A percentile compares a stretch with the other conserved stretches of the same genome.
phyloP scores from a whole-genome alignment of 2,113 vertebrate genomes.

The Seriola dumerili region DNA sequence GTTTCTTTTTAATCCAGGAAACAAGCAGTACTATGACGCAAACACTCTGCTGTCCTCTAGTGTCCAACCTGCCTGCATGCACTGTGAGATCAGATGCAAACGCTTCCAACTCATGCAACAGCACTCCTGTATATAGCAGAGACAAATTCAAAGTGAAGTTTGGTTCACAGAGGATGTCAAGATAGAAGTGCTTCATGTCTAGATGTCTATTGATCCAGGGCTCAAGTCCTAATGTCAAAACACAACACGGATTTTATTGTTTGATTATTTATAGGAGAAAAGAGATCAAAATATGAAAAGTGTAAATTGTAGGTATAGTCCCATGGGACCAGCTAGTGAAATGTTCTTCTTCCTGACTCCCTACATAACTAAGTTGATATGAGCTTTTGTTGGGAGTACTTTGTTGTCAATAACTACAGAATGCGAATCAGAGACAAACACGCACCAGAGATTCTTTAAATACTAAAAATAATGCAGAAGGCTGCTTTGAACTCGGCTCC shows the following conservation, averaged over 20 bases:
- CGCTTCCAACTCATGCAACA: not conserved
- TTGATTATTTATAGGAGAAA: constrained; percentile 2
- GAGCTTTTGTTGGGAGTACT: constrained; percentile 3
- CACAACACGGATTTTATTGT: not conserved
- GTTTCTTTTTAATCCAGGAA: not conserved
- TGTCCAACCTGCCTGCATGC: not conserved
- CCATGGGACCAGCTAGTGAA: not conserved
- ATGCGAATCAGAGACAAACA: constrained; percentile 28
- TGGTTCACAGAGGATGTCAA: not conserved
- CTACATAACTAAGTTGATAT: not conserved
- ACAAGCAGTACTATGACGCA: not conserved
- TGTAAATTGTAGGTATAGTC: not conserved
- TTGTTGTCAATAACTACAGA: constrained; percentile 19
- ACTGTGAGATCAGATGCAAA: not conserved
- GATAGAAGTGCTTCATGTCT: not conserved
- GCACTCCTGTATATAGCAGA: not conserved
- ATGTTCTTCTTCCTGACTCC: not conserved
- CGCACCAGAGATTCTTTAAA: constrained; percentile 3
- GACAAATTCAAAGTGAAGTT: not conserved
- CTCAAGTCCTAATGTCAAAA: not conserved
- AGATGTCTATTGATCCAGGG: not conserved
- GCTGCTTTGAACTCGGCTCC: constrained; percentile 16
- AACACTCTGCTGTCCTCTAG: constrained; percentile 30
- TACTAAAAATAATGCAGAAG: not conserved
- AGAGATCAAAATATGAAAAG: not conserved